These are phyloP conservation scores for Volucella bombylans DNA, from an alignment of 2,888 invertebrate genomes.

Conservation along the genomic window DNA sequence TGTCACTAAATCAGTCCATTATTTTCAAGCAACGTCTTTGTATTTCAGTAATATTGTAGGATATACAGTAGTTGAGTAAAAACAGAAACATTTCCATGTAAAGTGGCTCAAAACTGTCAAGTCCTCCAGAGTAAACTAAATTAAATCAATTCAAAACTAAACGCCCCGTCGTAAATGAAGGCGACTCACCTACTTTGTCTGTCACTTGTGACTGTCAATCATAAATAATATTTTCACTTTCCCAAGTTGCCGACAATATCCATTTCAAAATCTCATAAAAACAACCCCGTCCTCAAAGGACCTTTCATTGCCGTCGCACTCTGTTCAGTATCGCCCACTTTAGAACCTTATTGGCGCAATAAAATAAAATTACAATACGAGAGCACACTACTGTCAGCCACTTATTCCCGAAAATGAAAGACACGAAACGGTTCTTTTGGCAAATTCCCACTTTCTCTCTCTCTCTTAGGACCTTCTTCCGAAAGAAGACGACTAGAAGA, in stretches of 20 bases:
- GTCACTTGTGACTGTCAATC: constrained; percentile 18
- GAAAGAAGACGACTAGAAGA: no score
- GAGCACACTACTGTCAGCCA: constrained; percentile 22
- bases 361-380: constrained; percentile 45
- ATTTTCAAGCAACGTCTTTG: no score
- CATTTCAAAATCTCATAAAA: constrained; percentile 41
- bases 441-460: neutral
- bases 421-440: neutral
- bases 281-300: neutral
- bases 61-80: no score
- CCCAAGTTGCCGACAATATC: constrained; percentile 38
- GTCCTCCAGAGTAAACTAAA: no score
- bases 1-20: no score
- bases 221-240: constrained; percentile 31
- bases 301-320: neutral
- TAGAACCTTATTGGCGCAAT: constrained; percentile 18
- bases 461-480: no score
- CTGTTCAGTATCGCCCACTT: constrained; percentile 23
- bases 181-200: no score
- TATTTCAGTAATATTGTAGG: no score
- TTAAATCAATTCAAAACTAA: no score
- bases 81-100: no score
- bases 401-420: constrained; percentile 9
- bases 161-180: no score
- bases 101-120: no score